phyloP scores from a whole-genome alignment of 2,797 vertebrate species.

The Tokudaia muenninki region DNA sequence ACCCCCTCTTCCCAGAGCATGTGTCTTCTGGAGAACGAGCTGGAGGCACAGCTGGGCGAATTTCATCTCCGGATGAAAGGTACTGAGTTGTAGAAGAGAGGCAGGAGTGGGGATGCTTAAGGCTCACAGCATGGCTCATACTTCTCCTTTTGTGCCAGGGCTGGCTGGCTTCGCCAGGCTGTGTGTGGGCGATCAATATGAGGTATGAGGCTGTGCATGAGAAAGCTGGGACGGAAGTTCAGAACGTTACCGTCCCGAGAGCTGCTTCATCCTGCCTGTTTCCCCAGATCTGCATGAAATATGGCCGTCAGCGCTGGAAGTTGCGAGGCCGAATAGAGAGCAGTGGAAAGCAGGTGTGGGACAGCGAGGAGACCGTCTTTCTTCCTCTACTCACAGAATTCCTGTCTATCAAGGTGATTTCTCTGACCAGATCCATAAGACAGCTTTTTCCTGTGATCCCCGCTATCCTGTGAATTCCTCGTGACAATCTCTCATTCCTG shows the following conservation, averaged over 20 bases:
- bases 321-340: slow-evolving; percentile 95
- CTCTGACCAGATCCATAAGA: not conserved
- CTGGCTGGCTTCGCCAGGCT: slow-evolving; percentile 97
- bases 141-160: slow-evolving; percentile 86
- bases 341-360: slow-evolving; percentile 97
- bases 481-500: not conserved
- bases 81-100: slow-evolving; percentile 82
- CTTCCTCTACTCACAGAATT: slow-evolving; percentile 96
- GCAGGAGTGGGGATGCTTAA: not conserved
- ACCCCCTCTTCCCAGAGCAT: slow-evolving; percentile 91
- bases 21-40: slow-evolving; percentile 96
- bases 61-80: slow-evolving; percentile 99
- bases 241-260: not conserved
- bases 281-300: slow-evolving; percentile 96
- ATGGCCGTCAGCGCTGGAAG: slow-evolving; percentile 97
- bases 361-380: slow-evolving; percentile 96
- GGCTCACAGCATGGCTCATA: not conserved
- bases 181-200: slow-evolving; percentile 97
- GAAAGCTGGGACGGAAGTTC: slow-evolving; percentile 59
- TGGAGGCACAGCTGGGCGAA: slow-evolving; percentile 97
- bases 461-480: not conserved
- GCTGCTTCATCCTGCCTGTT: slow-evolving; percentile 55
- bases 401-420: slow-evolving; percentile 96
- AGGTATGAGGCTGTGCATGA: slow-evolving; percentile 89
- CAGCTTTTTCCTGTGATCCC: slow-evolving; percentile 18